Evolutionary conservation across 2,888 invertebrate species (phyloP).

Genomic region (Chydorus sphaericus): DNA sequence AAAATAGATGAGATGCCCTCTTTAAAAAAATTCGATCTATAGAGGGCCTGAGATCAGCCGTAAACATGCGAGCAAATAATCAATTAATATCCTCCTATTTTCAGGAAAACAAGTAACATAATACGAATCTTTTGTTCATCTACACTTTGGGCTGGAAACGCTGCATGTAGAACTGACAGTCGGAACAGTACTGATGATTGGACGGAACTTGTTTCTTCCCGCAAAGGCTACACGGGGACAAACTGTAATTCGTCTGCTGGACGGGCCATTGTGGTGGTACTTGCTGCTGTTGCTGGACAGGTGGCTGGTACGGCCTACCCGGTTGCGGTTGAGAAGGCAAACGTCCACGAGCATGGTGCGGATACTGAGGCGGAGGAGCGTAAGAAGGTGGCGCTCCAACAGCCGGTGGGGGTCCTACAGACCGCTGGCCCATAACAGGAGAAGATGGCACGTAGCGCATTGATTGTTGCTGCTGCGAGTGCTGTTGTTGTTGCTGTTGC

Average conservation of each 20-base stretch:
- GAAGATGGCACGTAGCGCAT: slow-evolving; percentile 4
- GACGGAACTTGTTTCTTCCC: slow-evolving; percentile 65
- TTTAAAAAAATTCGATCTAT: too few species aligned
- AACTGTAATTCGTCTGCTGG: slow-evolving; percentile 17
- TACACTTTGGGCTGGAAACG: slow-evolving; percentile 48
- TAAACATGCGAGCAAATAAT: too few species aligned
- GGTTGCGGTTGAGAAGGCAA: not conserved
- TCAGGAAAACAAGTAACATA: not conserved
- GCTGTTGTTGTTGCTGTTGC: not conserved
- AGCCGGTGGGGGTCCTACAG: not conserved
- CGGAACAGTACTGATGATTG: slow-evolving; percentile 68
- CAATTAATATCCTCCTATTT: too few species aligned
- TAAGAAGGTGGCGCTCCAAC: slow-evolving; percentile 4
- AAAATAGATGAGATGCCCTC: too few species aligned
- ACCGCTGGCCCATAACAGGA: slow-evolving; percentile 7
- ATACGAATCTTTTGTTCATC: not conserved
- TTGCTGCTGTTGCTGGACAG: slow-evolving; percentile 23
- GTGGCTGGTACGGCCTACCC: slow-evolving; percentile 18
- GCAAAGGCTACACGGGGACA: slow-evolving; percentile 65
- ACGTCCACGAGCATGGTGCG: not conserved
- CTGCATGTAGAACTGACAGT: slow-evolving; percentile 87
- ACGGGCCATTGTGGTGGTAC: slow-evolving; percentile 20
- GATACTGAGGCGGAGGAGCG: slow-evolving; percentile 7
- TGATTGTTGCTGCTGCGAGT: not conserved
- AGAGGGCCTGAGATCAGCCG: too few species aligned